Evolutionary conservation across 2,797 vertebrate species (phyloP), one percentile per base, ranked within the genome.

Genomic region (Steatocranus sp.): DNA sequence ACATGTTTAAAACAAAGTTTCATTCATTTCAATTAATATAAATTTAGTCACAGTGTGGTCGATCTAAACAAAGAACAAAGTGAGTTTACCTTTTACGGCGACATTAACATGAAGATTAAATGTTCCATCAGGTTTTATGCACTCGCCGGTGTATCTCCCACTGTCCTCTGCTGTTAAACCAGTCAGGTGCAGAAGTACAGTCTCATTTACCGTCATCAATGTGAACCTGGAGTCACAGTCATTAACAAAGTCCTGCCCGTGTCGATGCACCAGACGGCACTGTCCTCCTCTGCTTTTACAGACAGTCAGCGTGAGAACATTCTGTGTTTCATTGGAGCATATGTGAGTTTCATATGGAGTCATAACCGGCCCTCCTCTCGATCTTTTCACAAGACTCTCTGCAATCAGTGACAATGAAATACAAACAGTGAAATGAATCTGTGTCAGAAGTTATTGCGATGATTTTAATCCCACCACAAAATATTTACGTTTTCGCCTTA

Each of bases 201-300:
- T 78, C 9, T 43, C 17, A 17, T 61, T 85, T 2, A 70, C 8
- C 2, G 1, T 10, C 6, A 11, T 17, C 1, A 92, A 17, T 4
- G 2, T 84, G 53, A 93, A 81, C 7, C 81, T 84, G 34, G 85
- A 77, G 74, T 23, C 76, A 75, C 89, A 93, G 2, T 32, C 8
- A 1, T 38, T 6, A 10, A 8, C 20, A 43, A 61, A 76, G 30
- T 3, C 23, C 0, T 5, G 0, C 18, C 1, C 4, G 3, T 58
- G 11, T 4, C 1, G 8, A 76, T 78, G 83, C 0, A 3, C 0
- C 50, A 91, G 34, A 5, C 0, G 3, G 74, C 85, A 93, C 4
- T 5, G 34, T 1, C 8, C 34, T 43, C 15, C 34, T 2, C 11
- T 4, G 41, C 3, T 82, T 2, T 6, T 41, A 34, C 89, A 89